Percentiles rank a stretch among this genome's conserved stretches.
phyloP scores from a whole-genome alignment of 2,797 vertebrate genomes.

The Melanitta fusca region DNA sequence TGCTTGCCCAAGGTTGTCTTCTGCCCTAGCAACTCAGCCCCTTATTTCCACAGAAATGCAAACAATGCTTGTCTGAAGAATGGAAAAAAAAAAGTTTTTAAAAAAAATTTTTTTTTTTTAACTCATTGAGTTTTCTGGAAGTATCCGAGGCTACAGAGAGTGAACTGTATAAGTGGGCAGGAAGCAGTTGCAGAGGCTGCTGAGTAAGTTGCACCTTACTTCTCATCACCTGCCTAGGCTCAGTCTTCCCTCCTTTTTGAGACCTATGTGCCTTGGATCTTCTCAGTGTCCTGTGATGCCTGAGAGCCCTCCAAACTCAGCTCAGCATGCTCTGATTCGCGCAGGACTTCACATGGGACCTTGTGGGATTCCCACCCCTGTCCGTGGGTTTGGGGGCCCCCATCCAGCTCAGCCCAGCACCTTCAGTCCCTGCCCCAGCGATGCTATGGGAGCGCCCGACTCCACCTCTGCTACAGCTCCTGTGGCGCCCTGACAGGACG shows the following conservation, averaged over 20 bases:
- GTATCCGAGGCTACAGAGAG: neutral
- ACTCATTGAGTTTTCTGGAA: too few species aligned
- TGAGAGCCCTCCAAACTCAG: neutral
- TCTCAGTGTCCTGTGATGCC: neutral
- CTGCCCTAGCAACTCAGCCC: too few species aligned
- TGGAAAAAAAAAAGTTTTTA: too few species aligned
- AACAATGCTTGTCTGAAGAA: too few species aligned
- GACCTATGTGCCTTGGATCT: neutral
- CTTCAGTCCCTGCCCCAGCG: neutral
- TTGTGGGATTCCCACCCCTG: neutral
- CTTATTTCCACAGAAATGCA: too few species aligned
- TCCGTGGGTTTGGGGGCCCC: neutral
- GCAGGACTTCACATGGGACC: neutral
- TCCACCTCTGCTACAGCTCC: accelerated
- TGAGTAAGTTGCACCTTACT: neutral
- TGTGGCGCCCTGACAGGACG: neutral
- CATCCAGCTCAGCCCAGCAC: neutral
- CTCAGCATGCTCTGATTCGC: neutral
- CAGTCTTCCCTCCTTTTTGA: neutral
- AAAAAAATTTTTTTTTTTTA: too few species aligned
- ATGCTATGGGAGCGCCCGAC: neutral
- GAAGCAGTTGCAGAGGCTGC: neutral
- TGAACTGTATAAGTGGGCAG: neutral
- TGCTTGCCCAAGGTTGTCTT: too few species aligned
- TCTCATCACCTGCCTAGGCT: neutral